Base-by-base conservation (phyloP, 64 coral and sea anemone species). In the Stichodactyla helianthus region DNA sequence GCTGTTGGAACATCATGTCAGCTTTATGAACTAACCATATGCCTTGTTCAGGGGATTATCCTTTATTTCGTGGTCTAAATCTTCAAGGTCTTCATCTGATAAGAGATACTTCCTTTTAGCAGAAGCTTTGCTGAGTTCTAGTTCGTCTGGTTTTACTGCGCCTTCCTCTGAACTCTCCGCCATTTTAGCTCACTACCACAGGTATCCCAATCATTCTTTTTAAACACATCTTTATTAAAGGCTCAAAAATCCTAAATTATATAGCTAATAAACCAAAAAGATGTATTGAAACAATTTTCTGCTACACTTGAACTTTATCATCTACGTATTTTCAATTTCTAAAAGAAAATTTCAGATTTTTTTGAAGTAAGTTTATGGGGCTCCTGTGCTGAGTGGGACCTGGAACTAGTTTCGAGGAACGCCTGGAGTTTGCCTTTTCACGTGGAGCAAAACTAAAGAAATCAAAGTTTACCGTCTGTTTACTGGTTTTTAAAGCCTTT, bases 101-200 rank as follows among this genome's bases (percentile, higher is more conserved):
- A 97, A 84, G 19, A 97, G 61, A 53, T 88, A 97, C 51, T 93
- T 93, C 6, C 95, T 77, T 71, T 97, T 97, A 31, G 91, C 95
- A 7, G 77, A 10, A 5, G 87, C 64, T 91, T 93, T 97, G 19
- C 87, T 82, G 14, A 95, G 44, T 25, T 79, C 85, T 65, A 59
- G 35, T 26, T 14, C 52, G 14, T 51, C 20, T 26, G 25, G 23
- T 85, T 58, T 64, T 50, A 76, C 64, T 60, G 13, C 84, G 55
- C 35, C 7, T 50, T 88, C 52, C 0, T 83, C 89, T 58, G 74
- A 63, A 83, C 5, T n/a, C 8, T 86, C 87, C 64, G 89, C 93
- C 93, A 95, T 95, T n/a, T 82, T 91, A 14, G 53, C 50, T 51
- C 17, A 19, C 10, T 50, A 19, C 13, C 79, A 82, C 79, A 82